phyloP scores from a whole-genome alignment of 2,113 vertebrate species.

The Pagrus major region DNA sequence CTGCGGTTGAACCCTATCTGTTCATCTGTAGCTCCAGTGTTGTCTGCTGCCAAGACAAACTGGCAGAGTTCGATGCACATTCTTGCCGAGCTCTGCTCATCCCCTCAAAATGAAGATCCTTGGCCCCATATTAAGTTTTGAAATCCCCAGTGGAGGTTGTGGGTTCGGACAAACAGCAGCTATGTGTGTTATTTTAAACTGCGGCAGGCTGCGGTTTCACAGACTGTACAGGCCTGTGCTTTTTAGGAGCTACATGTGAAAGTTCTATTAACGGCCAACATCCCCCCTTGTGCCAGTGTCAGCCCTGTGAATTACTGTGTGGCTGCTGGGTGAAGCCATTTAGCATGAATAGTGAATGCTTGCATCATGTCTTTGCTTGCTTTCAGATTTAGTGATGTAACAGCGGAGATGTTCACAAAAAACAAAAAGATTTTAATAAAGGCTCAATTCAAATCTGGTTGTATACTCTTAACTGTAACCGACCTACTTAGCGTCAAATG shows the following conservation, averaged over 20 bases:
- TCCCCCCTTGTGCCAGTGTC: slow-evolving; percentile 2
- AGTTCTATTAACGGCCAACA: slow-evolving; percentile 5
- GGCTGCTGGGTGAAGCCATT: neutral
- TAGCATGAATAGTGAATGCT: neutral
- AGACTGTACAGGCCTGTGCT: slow-evolving; percentile 27
- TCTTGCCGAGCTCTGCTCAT: slow-evolving; percentile 75
- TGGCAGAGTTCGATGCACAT: slow-evolving; percentile 64
- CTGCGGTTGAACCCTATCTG: slow-evolving; percentile 24
- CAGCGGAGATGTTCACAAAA: neutral
- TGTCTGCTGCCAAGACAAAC: slow-evolving; percentile 74
- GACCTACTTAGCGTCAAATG: slow-evolving; percentile 5
- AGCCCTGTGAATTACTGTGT: neutral
- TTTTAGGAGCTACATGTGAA: slow-evolving; percentile 17
- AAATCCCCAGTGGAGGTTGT: slow-evolving; percentile 47
- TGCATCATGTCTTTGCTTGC: neutral
- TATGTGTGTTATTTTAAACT: slow-evolving; percentile 56
- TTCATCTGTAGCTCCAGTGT: slow-evolving; percentile 40
- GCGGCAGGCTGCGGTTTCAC: slow-evolving; percentile 21
- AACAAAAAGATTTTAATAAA: neutral
- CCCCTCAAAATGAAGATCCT: slow-evolving; percentile 77
- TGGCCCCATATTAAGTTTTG: slow-evolving; percentile 54
- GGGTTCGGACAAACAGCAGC: slow-evolving; percentile 43
- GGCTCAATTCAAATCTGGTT: neutral
- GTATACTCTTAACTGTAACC: neutral
- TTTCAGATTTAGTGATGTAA: neutral